Evolutionary conservation across 92 coral and sea anemone genomes (phyloP).

Genomic region (Bergia sp.): DNA sequence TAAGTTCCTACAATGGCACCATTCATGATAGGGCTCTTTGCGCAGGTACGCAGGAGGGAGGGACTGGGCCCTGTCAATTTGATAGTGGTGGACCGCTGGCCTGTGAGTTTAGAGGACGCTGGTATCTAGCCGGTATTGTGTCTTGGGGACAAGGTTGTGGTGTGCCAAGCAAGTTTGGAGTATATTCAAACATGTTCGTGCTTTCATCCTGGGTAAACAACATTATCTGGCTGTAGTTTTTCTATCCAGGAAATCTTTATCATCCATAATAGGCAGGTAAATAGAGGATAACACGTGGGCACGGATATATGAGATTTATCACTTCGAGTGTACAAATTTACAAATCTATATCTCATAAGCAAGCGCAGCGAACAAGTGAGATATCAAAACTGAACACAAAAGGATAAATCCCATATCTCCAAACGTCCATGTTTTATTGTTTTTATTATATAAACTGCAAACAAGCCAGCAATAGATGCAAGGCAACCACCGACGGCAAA

Average conservation of each 20-base stretch:
- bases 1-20: slow-evolving; percentile 67
- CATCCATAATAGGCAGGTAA: not conserved
- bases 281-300: too few species aligned
- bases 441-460: too few species aligned
- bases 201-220: slow-evolving; percentile 73
- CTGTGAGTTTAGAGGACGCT: slow-evolving; percentile 66
- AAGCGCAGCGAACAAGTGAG: too few species aligned
- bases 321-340: too few species aligned
- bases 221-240: slow-evolving; percentile 3
- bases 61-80: slow-evolving; percentile 87
- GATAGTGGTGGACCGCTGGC: slow-evolving; percentile 97
- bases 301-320: too few species aligned
- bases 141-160: slow-evolving; percentile 89
- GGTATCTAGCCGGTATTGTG: slow-evolving; percentile 82
- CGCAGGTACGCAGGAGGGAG: slow-evolving; percentile 82
- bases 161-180: slow-evolving; percentile 78
- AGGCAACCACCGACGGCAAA: too few species aligned
- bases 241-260: not conserved
- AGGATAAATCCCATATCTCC: too few species aligned
- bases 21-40: slow-evolving; percentile 82
- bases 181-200: slow-evolving; percentile 80
- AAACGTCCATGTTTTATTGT: too few species aligned
- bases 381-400: too few species aligned
- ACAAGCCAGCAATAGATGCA: too few species aligned
- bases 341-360: too few species aligned